These are phyloP conservation scores for Heliopora coerulea DNA, from an alignment of 92 coral and sea anemone genomes.

Conservation along the genomic window DNA sequence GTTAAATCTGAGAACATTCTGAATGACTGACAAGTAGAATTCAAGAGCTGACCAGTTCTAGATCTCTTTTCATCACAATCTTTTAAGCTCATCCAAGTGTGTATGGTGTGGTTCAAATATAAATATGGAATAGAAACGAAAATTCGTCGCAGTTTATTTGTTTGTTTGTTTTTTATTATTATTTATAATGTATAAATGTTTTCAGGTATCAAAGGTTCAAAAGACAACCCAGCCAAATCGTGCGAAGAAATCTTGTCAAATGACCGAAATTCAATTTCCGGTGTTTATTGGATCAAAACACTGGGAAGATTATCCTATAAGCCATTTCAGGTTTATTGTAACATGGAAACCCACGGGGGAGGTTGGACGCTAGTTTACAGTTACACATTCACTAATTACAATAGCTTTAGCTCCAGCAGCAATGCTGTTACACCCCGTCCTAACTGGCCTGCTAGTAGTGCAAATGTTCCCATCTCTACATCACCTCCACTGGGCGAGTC, in stretches of 20 bases:
- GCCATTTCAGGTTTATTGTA: constrained; percentile 57
- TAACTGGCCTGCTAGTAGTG: constrained; percentile 48
- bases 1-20: no score
- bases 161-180: neutral
- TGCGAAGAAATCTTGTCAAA: constrained; percentile 11
- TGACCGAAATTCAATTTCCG: constrained; percentile 47
- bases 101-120: no score
- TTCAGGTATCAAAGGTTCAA: neutral
- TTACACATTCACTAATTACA: constrained; percentile 62
- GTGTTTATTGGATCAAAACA: constrained; percentile 62
- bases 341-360: constrained; percentile 56
- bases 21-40: no score
- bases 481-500: constrained; percentile 65
- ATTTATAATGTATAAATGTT: neutral
- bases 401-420: constrained; percentile 30
- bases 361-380: constrained; percentile 69
- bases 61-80: no score
- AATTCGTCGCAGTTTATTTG: no score
- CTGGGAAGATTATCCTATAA: constrained; percentile 29
- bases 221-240: neutral
- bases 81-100: no score
- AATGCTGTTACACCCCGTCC: constrained; percentile 74
- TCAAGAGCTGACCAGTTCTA: no score
- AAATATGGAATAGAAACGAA: no score
- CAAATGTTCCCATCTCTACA: constrained; percentile 43